A percentile compares a stretch with the other conserved stretches of the same genome.
These are phyloP conservation scores for Meghimatium bilineatum DNA, from an alignment of 2,888 invertebrate species.

Conservation along the genomic window DNA sequence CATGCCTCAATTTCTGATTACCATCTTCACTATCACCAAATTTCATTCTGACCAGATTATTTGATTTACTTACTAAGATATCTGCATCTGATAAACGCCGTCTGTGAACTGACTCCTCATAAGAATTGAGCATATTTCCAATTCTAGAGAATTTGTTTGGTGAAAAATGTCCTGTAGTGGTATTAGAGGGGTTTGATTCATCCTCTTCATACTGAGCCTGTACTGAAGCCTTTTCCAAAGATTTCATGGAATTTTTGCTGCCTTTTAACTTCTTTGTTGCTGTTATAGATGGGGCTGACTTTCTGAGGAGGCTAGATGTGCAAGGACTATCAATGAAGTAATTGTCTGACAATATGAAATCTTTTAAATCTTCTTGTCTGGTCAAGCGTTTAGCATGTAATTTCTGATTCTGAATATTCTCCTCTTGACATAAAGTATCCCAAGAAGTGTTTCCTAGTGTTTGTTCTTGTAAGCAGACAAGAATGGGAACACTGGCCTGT, in stretches of 20 bases:
- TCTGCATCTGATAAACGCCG: neutral
- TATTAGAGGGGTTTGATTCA: neutral
- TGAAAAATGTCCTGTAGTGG: neutral
- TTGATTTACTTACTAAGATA: neutral
- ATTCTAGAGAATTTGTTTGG: neutral
- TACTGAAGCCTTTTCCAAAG: neutral
- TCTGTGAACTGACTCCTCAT: neutral
- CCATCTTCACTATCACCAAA: neutral
- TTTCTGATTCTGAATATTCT: neutral
- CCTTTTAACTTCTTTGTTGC: neutral
- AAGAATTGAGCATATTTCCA: neutral
- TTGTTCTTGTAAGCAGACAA: slow-evolving; percentile 20
- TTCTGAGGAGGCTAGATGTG: neutral
- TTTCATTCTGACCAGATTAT: neutral
- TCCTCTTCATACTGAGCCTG: neutral
- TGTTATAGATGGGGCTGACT: neutral
- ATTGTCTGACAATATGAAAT: neutral
- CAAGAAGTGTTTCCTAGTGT: neutral
- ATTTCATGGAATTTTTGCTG: neutral
- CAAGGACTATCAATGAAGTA: neutral
- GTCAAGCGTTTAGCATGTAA: neutral
- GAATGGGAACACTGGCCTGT: slow-evolving; percentile 82
- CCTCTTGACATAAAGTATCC: no score
- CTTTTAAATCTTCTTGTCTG: neutral
- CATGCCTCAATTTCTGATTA: neutral